phyloP scores from a whole-genome alignment of 1,140 invertebrate species.

The Dinoponera quadriceps region DNA sequence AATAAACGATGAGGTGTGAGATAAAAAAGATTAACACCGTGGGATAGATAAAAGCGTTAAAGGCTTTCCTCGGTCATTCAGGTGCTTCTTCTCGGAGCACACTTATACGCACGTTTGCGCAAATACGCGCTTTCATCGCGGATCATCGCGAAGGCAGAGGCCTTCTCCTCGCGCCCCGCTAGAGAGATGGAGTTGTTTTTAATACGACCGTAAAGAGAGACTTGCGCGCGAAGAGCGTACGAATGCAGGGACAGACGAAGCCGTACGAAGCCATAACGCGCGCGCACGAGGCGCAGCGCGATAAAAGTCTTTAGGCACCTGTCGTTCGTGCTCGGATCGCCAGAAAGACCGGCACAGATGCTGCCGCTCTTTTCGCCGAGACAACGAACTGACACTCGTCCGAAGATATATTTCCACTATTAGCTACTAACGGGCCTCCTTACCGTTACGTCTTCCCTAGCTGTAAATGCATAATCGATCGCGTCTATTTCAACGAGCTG shows the following conservation, averaged over 20 bases:
- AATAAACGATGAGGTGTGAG: too few species aligned
- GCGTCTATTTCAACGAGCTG: conserved; percentile 39
- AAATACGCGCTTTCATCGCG: not conserved
- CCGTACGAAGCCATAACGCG: conserved; percentile 57
- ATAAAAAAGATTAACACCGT: too few species aligned
- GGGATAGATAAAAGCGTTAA: not conserved
- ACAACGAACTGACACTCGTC: conserved; percentile 52
- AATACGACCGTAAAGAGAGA: conserved; percentile 44
- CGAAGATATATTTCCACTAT: conserved; percentile 58
- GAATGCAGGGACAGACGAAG: conserved; percentile 46
- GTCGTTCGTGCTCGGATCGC: conserved; percentile 49
- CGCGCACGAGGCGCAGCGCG: conserved; percentile 33
- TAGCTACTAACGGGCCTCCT: conserved; percentile 46
- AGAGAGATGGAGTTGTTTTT: conserved; percentile 50
- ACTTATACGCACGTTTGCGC: not conserved
- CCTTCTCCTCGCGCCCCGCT: not conserved
- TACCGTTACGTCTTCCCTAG: conserved; percentile 48
- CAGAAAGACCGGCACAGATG: conserved; percentile 57
- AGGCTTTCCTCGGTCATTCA: not conserved
- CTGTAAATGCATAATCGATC: conserved; percentile 58
- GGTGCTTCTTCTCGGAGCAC: not conserved
- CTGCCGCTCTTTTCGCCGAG: conserved; percentile 49
- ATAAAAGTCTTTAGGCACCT: conserved; percentile 66
- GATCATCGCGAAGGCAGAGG: not conserved
- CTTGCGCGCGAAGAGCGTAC: conserved; percentile 12